Evolutionary conservation across 2,797 vertebrate genomes (phyloP).

Genomic region (Naso thynnoides): DNA sequence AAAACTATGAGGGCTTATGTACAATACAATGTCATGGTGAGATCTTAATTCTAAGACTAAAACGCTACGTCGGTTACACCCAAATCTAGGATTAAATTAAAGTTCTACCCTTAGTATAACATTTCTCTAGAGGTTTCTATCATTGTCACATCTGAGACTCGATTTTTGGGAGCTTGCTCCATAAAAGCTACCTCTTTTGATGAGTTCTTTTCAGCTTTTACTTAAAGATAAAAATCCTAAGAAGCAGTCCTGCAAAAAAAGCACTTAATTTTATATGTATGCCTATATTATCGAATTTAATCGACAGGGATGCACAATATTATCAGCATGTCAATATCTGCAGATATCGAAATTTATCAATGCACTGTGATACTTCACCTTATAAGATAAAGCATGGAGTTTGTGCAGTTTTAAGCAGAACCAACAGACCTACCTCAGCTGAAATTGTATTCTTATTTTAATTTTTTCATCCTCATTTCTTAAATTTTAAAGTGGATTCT

Average conservation of each 20-base stretch:
- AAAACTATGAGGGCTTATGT: slow-evolving; percentile 90
- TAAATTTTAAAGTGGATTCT: too few species aligned
- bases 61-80: slow-evolving; percentile 36
- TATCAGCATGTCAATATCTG: too few species aligned
- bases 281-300: too few species aligned
- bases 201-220: background rate
- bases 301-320: too few species aligned
- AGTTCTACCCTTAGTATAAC: slow-evolving; percentile 28
- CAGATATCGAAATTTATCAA: too few species aligned
- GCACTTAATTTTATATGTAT: slow-evolving; percentile 15
- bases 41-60: slow-evolving; percentile 63
- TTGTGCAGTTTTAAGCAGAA: too few species aligned
- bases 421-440: too few species aligned
- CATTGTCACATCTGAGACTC: slow-evolving; percentile 15
- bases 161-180: slow-evolving; percentile 7
- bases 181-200: slow-evolving; percentile 17
- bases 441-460: too few species aligned
- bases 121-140: slow-evolving; percentile 17
- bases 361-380: too few species aligned
- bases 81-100: slow-evolving; percentile 30
- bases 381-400: too few species aligned
- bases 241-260: slow-evolving; percentile 22
- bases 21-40: slow-evolving; percentile 74
- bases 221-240: slow-evolving; percentile 9
- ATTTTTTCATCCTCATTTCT: too few species aligned